Evolutionary conservation across 2,797 vertebrate species (phyloP), one percentile per base, ranked within the genome.

Genomic region (Euthynnus affinis): DNA sequence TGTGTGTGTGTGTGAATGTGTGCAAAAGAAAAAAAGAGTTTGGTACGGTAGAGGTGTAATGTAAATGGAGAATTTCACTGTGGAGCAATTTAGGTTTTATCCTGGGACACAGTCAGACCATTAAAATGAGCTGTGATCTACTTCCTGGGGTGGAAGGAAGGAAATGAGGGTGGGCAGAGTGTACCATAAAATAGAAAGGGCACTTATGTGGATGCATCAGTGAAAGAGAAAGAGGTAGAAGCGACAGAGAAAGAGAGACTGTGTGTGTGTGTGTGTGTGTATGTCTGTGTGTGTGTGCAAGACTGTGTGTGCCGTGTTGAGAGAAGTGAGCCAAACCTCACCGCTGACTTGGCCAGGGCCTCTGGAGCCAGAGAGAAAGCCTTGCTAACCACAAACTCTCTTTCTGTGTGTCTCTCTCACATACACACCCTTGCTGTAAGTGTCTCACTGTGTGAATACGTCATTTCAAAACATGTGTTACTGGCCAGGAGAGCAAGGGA

Each of bases 311-410:
- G 84, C 76, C 72, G 76, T 80, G 76, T 80, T 71, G 80, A 65
- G 42, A 82, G 71, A 76, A 83, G 58, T 27, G 81, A 92, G 92
- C 93, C 93, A 94, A 94, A 94, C 92, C 93, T 91, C 89, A 93
- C 90, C 89, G 12, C 93, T 84, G 86, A 94, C 91, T 94, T 94
- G 93, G 93, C 93, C 92, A 94, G 93, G 89, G 93, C 78, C 91
- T 93, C 92, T 94, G 93, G 93, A 94, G 93, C 93, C 93, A 92
- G 91, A 89, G 89, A 93, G 88, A 93, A 93, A 94, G 90, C 91
- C 91, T 85, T 76, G 76, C 91, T 90, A 87, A 93, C 93, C 93
- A 87, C 90, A 92, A 90, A 84, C 88, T 81, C 84, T 82, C 76
- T 84, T 42, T 74, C 58, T 72, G 59, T 78, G 62, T 73, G 61